phyloP scores from a whole-genome alignment of 2,113 vertebrate species.

The Daphoenositta chrysoptera region DNA sequence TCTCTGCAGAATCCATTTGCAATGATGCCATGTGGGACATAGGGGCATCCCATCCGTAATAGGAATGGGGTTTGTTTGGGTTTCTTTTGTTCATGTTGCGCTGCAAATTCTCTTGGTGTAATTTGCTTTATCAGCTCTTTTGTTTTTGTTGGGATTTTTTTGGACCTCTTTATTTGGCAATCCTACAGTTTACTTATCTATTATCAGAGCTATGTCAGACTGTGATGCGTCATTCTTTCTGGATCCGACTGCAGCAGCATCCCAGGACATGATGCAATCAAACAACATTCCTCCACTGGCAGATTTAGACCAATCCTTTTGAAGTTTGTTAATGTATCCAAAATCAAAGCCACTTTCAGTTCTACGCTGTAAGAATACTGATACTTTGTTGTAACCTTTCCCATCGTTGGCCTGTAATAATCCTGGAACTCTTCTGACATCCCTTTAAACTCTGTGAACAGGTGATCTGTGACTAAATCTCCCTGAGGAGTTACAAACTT shows the following conservation, averaged over 20 bases:
- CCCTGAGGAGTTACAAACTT: constrained; percentile 24
- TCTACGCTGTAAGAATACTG: background rate
- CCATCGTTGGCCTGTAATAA: background rate
- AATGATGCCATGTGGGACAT: background rate
- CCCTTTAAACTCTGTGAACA: constrained; percentile 17
- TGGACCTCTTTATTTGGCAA: constrained; percentile 52
- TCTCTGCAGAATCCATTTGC: background rate
- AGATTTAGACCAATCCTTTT: constrained; percentile 22
- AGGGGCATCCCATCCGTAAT: background rate
- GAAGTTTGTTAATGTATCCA: constrained; percentile 6
- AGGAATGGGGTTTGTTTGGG: constrained; percentile 27
- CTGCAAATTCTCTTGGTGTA: constrained; percentile 16
- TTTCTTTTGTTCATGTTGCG: constrained; percentile 27
- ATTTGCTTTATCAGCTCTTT: constrained; percentile 42
- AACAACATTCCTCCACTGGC: background rate
- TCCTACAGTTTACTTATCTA: constrained; percentile 34
- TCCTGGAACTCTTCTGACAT: background rate
- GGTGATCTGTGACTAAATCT: constrained; percentile 56
- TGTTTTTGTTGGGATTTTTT: constrained; percentile 15
- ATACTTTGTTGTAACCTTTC: background rate
- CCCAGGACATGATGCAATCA: constrained; percentile 40
- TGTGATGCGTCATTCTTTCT: constrained; percentile 50
- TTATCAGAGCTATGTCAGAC: constrained; percentile 46
- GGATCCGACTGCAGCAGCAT: background rate
- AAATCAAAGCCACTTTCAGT: constrained; percentile 4